Conservation (phyloP, 2,888 invertebrate genomes). For the Antheraea assamensis region DNA sequence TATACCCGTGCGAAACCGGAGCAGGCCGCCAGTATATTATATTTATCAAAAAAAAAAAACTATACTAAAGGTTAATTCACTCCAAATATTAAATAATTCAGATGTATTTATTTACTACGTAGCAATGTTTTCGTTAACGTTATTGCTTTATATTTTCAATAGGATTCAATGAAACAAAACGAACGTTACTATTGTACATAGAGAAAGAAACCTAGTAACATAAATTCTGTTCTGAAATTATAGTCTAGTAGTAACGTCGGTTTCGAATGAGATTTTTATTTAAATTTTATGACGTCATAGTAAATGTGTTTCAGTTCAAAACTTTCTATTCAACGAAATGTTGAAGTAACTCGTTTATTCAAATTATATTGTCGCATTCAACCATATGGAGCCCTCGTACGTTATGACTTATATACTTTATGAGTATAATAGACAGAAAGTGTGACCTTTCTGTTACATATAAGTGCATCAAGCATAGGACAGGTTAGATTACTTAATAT, state of each 20-base stretch:
- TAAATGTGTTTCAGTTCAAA: slow-evolving; percentile 17
- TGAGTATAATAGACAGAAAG: neutral
- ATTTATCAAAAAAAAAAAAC: too few relatives aligned
- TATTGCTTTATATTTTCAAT: neutral
- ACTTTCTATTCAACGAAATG: slow-evolving; percentile 21
- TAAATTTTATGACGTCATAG: slow-evolving; percentile 19
- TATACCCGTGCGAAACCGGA: too few relatives aligned
- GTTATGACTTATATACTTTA: neutral
- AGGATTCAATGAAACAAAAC: neutral
- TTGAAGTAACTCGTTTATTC: slow-evolving; percentile 16
- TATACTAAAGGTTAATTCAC: too few relatives aligned
- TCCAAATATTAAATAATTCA: neutral
- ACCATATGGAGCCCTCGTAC: neutral
- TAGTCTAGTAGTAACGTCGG: slow-evolving; percentile 7
- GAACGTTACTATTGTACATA: neutral
- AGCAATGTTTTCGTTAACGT: neutral
- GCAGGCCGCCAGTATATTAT: too few relatives aligned
- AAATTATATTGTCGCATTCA: neutral
- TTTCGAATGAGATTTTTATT: slow-evolving; percentile 18
- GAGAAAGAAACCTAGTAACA: neutral
- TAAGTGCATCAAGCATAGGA: neutral
- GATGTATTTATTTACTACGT: neutral
- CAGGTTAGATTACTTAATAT: neutral
- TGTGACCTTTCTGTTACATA: neutral
- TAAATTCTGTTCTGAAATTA: neutral